These are phyloP conservation scores for Carduelis carduelis DNA, from an alignment of 2,797 vertebrate species.

Conservation along the genomic window DNA sequence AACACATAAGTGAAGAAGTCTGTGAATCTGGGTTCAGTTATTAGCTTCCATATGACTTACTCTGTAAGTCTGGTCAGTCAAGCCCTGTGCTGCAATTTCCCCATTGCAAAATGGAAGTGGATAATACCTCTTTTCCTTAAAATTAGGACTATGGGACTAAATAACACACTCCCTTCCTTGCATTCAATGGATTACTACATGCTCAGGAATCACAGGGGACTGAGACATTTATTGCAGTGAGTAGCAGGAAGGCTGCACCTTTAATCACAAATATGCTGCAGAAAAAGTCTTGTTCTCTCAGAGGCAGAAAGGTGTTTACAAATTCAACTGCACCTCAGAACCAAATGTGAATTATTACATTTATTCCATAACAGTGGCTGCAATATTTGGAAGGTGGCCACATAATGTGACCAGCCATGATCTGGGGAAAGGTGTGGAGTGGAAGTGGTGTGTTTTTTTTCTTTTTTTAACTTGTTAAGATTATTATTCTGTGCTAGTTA, in stretches of 20 bases:
- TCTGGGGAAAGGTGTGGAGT: accelerated
- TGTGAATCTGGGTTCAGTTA: slow-evolving; percentile 19
- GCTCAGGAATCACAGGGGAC: not conserved
- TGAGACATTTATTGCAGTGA: not conserved
- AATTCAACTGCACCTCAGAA: not conserved
- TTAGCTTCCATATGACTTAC: slow-evolving; percentile 10
- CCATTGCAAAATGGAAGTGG: not conserved
- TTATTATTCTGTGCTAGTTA: not conserved
- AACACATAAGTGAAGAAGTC: not conserved
- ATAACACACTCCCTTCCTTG: not conserved
- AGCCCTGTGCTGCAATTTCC: not conserved
- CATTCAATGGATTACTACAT: not conserved
- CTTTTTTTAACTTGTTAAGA: not conserved
- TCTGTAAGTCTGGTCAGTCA: not conserved
- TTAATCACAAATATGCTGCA: not conserved
- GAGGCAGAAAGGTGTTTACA: not conserved
- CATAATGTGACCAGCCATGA: not conserved
- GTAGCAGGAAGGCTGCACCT: not conserved
- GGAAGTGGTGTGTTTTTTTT: not conserved
- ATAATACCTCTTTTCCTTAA: not conserved
- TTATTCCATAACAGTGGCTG: not conserved
- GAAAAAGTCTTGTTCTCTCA: not conserved
- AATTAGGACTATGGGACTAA: not conserved
- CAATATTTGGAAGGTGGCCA: not conserved
- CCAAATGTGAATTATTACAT: not conserved